Evolutionary conservation across 1,140 invertebrate species (phyloP).

Genomic region (Calycopis cecrops): DNA sequence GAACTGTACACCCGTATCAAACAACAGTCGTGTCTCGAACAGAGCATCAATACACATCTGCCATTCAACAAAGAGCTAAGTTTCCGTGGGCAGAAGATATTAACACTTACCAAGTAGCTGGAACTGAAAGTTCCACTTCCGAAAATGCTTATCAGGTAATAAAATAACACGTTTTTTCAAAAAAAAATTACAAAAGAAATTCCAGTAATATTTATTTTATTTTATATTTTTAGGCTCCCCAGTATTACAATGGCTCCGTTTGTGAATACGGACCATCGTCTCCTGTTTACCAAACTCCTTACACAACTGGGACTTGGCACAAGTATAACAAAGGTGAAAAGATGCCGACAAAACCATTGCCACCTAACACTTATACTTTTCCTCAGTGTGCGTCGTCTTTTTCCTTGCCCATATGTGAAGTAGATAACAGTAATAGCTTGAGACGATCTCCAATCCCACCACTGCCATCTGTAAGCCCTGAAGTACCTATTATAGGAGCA

Average conservation of each 20-base stretch:
- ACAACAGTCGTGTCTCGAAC: slow-evolving; percentile 66
- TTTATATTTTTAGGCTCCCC: slow-evolving; percentile 50
- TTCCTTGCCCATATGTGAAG: slow-evolving; percentile 53
- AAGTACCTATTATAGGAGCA: slow-evolving; percentile 74
- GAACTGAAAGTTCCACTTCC: slow-evolving; percentile 67
- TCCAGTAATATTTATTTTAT: background rate
- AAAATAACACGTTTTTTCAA: slow-evolving; percentile 15
- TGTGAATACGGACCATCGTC: slow-evolving; percentile 58
- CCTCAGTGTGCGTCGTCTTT: slow-evolving; percentile 61
- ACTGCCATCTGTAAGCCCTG: slow-evolving; percentile 54
- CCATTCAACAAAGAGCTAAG: slow-evolving; percentile 62
- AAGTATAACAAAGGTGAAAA: slow-evolving; percentile 51
- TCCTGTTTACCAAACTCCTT: slow-evolving; percentile 66
- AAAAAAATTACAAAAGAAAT: too few relatives aligned
- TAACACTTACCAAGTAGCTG: slow-evolving; percentile 56
- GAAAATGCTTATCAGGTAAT: slow-evolving; percentile 64
- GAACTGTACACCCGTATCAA: slow-evolving; percentile 69
- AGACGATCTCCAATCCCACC: slow-evolving; percentile 46
- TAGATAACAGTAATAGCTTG: slow-evolving; percentile 35
- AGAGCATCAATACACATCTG: slow-evolving; percentile 61
- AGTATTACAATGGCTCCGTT: slow-evolving; percentile 51
- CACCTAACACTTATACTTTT: slow-evolving; percentile 46
- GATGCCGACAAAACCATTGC: slow-evolving; percentile 26
- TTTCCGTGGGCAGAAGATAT: slow-evolving; percentile 68
- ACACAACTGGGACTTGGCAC: slow-evolving; percentile 48